phyloP scores from a whole-genome alignment of 2,113 vertebrate genomes.

The Myotis lucifugus region DNA sequence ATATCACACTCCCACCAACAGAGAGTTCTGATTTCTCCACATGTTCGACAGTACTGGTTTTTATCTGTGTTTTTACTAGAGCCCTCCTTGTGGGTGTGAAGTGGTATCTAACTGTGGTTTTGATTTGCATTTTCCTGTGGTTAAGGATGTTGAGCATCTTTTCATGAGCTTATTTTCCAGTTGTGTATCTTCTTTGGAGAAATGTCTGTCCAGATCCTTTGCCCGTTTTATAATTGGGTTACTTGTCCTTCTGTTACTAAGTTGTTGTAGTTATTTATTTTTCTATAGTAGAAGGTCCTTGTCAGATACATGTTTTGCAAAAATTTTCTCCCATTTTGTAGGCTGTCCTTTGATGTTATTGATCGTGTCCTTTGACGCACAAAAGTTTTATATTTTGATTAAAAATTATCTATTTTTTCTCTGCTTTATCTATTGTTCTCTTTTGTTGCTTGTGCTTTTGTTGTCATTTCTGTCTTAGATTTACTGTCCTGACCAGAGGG shows the following conservation, averaged over 20 bases:
- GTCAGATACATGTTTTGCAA: background rate
- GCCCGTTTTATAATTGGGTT: background rate
- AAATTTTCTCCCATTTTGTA: background rate
- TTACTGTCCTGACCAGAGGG: background rate
- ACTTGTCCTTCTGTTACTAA: background rate
- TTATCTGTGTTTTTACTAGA: background rate
- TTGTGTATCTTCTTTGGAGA: conserved; percentile 14
- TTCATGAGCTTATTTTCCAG: background rate
- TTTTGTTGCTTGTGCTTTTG: background rate
- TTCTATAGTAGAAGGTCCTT: background rate
- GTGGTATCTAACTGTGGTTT: background rate
- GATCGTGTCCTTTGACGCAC: background rate
- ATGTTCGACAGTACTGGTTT: background rate
- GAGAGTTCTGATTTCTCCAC: background rate
- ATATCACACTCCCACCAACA: background rate
- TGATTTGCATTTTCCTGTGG: background rate
- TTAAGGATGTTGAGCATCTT: background rate
- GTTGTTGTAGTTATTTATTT: background rate
- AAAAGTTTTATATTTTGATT: background rate
- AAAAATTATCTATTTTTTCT: background rate
- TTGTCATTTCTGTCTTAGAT: background rate
- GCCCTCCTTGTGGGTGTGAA: background rate
- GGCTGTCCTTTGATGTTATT: background rate
- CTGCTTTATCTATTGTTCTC: background rate
- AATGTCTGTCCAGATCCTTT: background rate